These are phyloP conservation scores for Chionomys nivalis DNA, from an alignment of 2,113 vertebrate species.

Conservation along the genomic window DNA sequence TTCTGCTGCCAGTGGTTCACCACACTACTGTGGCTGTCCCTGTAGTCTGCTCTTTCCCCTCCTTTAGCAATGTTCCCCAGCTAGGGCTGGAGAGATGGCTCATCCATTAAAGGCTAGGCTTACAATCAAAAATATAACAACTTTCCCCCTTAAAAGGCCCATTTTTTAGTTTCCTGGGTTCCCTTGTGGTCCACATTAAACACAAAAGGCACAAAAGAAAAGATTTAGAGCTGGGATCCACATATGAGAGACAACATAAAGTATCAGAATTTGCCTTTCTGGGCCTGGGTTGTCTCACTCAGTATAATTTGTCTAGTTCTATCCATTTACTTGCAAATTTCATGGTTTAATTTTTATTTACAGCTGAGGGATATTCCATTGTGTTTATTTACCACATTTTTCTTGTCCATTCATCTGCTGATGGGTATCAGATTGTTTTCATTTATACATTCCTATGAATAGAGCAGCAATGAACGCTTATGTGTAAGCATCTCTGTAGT, in stretches of 20 bases:
- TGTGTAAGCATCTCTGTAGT: background rate
- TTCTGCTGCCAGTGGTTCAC: background rate
- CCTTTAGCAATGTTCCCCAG: background rate
- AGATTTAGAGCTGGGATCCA: background rate
- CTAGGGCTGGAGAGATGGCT: too few relatives aligned
- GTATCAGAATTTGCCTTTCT: background rate
- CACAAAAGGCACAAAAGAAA: background rate
- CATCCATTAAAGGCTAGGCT: too few relatives aligned
- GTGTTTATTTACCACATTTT: background rate
- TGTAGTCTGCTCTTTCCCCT: background rate
- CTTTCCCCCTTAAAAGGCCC: background rate
- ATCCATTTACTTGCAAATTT: background rate
- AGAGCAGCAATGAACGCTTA: background rate
- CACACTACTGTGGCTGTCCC: background rate
- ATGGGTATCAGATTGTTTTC: background rate
- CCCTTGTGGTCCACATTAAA: background rate
- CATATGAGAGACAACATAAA: background rate
- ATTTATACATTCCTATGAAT: background rate
- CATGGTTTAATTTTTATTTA: background rate
- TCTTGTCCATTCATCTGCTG: background rate
- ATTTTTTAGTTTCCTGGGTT: background rate
- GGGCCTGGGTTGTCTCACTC: background rate
- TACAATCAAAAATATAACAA: too few relatives aligned
- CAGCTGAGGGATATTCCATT: background rate
- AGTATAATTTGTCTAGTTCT: background rate